Evolutionary conservation across 2,113 vertebrate genomes (phyloP).

Genomic region (Sapajus apella): DNA sequence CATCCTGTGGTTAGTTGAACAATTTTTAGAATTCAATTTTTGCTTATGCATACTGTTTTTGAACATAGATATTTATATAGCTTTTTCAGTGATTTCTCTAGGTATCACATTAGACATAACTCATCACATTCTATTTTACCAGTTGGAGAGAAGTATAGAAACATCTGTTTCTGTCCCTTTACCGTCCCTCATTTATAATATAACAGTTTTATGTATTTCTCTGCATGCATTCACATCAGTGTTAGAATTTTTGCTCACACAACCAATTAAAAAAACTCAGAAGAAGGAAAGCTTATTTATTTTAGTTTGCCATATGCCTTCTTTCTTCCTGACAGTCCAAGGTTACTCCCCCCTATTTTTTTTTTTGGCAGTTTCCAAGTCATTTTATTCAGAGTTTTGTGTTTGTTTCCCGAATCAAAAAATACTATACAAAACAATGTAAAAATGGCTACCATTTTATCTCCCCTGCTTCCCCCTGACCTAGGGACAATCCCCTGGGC

Average conservation of each 20-base stretch:
- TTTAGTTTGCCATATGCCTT: neutral
- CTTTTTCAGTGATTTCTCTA: neutral
- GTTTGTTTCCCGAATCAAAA: slow-evolving; percentile 82
- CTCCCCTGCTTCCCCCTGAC: slow-evolving; percentile 59
- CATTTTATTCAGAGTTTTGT: slow-evolving; percentile 81
- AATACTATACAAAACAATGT: slow-evolving; percentile 84
- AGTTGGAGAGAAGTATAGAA: neutral
- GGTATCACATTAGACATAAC: neutral
- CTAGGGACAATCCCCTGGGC: slow-evolving; percentile 41
- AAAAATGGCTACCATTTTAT: slow-evolving; percentile 80
- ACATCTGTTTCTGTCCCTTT: neutral
- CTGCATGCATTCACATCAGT: neutral
- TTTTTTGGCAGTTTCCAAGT: slow-evolving; percentile 76
- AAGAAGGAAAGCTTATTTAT: neutral
- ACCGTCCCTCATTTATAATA: neutral
- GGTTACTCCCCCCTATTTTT: too few relatives aligned
- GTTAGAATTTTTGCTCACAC: neutral
- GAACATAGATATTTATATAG: neutral
- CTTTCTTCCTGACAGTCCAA: neutral
- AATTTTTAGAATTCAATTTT: neutral
- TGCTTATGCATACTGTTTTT: neutral
- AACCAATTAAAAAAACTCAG: neutral
- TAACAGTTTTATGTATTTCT: neutral
- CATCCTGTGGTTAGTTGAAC: neutral
- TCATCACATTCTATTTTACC: neutral